Base-by-base conservation (phyloP, 2,888 invertebrate genomes). In the Baccha elongata region DNA sequence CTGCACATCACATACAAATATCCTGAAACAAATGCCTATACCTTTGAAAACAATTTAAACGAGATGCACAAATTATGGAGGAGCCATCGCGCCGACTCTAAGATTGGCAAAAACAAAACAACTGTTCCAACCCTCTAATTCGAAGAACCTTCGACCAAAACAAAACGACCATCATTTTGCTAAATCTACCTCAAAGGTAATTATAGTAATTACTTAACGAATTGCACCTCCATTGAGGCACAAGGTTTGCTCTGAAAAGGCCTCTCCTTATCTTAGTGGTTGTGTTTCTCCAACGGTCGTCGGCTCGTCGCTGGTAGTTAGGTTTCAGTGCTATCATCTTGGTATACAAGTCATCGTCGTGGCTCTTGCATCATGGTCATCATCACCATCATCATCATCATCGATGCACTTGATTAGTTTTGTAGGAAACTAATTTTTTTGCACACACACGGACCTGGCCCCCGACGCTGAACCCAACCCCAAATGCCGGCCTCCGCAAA, bases 191-290 rank as follows among this genome's bases (percentile, higher is more conserved):
- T 89, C 86, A 85, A 87, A 89, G 89, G 89, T 89, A 89, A 89
- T 89, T 89, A 89, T 88, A 89, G 89, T 89, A 89, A 89, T 89
- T 89, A 89, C 89, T 89, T 88, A 88, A 89, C 89, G 89, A 89
- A 89, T 89, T 87, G 89, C 89, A 88, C 87, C 79, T 78, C 76
- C 68, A 74, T 44, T 53, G 46, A 65, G 52, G 46, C 52, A 26
- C 58, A 19, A 37, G 58, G 52, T 29, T 44, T 23, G 15, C 35
- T 48, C 52, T 4, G 40, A 53, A 44, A 60, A 44, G 42, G 60
- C 60, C 44, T 46, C 74, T 80, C 55, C 67, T 67, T 71, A 71
- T 67, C 87, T 86, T 81, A 84, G 87, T 85, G n/a, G n/a, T n/a
- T n/a, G 83, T 83, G 83, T 80, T 78, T 32, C 29, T 8, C 29